Conservation (phyloP, 2,113 vertebrate genomes). For the Elgaria multicarinata region DNA sequence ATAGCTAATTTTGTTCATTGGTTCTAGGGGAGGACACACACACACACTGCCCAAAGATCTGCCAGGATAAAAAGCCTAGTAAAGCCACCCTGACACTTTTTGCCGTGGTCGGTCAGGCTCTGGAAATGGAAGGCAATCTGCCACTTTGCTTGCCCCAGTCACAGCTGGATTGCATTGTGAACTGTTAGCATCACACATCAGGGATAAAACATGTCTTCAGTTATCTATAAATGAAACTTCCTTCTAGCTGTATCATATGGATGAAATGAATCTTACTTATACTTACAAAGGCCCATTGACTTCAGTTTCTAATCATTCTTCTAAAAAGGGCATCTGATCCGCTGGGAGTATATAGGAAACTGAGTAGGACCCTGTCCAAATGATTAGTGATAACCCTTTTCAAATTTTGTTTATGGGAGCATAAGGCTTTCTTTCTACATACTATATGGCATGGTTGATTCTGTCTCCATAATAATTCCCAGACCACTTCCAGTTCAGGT, state of each 20-base stretch:
- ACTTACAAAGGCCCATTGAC: not conserved
- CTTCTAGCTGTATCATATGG: not conserved
- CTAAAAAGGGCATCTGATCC: not conserved
- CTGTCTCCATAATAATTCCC: not conserved
- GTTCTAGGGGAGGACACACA: too few relatives aligned
- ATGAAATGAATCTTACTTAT: not conserved
- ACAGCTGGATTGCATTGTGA: not conserved
- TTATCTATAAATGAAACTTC: not conserved
- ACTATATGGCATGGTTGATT: not conserved
- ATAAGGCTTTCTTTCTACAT: not conserved
- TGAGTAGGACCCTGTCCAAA: not conserved
- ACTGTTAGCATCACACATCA: not conserved
- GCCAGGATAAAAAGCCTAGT: too few relatives aligned
- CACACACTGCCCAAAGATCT: too few relatives aligned
- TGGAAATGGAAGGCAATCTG: not conserved
- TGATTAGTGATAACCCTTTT: not conserved
- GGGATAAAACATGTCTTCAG: not conserved
- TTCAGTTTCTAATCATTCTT: not conserved
- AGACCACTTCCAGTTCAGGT: not conserved
- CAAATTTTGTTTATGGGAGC: not conserved
- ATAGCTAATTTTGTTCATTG: too few relatives aligned
- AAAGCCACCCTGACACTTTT: too few relatives aligned
- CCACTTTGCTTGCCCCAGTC: too few relatives aligned
- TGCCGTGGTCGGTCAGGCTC: too few relatives aligned
- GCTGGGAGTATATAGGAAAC: not conserved